Evolutionary conservation across 2,888 invertebrate genomes (phyloP), one percentile per base, ranked within the genome.

Genomic region (Nemurella pictetii): DNA sequence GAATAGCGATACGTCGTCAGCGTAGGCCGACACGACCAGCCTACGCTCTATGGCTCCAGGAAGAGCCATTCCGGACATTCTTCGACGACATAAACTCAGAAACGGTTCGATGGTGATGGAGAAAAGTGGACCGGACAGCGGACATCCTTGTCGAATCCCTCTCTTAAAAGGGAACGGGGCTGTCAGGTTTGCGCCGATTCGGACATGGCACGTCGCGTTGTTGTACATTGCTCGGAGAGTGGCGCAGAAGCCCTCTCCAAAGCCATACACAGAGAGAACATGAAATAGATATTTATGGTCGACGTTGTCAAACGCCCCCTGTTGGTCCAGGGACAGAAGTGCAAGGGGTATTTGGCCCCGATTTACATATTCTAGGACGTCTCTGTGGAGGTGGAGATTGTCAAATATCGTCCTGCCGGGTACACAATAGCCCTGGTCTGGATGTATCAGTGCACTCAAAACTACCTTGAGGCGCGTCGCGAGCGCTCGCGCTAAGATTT

Each of bases 221-320:
- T 12, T 7, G 78, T 78, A 78, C 30, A 78, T 29, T n/a, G 78
- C 29, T 27, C 78, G 78, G 4, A 78, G 78, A 30, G 9, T 28
- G 28, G 20, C 30, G 5, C 28, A 20, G 73, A 82, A 72, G 7
- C 15, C 12, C 55, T 55, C 72, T n/a, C 82, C 82, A 35, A 81
- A 81, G 0, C 82, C 82, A 5, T 26, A 82, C n/a, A 55, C 27
- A 2, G n/a, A 12, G 1, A 72, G 72, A 12, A 75, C 25, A n/a
- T 32, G 55, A 29, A 81, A 85, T 9, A 85, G 83, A 77, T 27
- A 85, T 25, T 25, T 72, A 30, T 85, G 85, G 72, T 80, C 25
- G n/a, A 85, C 85, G 5, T 80, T 3, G 77, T 83, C 83, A 20
- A 85, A 85, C 0, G 85, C 83, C 2, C 55, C 77, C 12, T 75